Conservation (phyloP, 2,113 vertebrate genomes). For the Nothocercus julius region DNA sequence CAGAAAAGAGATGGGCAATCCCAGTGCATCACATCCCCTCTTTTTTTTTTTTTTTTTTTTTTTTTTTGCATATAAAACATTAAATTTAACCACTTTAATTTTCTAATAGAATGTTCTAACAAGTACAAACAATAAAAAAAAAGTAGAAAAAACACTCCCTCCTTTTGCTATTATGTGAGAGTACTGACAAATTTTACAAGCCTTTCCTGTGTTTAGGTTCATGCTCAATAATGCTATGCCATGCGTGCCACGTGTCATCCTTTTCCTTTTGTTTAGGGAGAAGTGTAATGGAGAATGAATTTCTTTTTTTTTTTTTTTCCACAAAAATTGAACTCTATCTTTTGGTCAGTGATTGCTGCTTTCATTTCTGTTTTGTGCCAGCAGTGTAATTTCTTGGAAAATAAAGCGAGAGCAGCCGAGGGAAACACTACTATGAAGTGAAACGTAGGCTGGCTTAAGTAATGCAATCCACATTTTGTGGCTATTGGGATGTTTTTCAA, state of each 20-base stretch:
- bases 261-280: neutral
- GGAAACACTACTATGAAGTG: neutral
- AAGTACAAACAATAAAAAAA: neutral
- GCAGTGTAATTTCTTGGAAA: conserved; percentile 28
- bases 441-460: conserved; percentile 17
- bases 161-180: conserved; percentile 1
- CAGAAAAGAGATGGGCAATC: neutral
- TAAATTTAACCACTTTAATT: neutral
- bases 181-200: conserved; percentile 1
- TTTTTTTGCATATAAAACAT: neutral
- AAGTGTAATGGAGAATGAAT: neutral
- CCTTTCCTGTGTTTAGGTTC: neutral
- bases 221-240: neutral
- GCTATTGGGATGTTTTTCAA: neutral
- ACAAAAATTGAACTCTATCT: neutral
- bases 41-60: too few relatives aligned
- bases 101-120: conserved; percentile 24
- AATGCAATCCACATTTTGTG: conserved; percentile 48
- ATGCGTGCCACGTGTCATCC: neutral
- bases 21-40: fast-evolving
- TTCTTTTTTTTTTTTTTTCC: neutral
- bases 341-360: conserved; percentile 15
- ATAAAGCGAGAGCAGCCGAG: conserved; percentile 13
- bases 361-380: conserved; percentile 18
- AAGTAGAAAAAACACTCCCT: neutral